Base-by-base conservation (phyloP, 2,797 vertebrate genomes). In the Microtus obscurus region DNA sequence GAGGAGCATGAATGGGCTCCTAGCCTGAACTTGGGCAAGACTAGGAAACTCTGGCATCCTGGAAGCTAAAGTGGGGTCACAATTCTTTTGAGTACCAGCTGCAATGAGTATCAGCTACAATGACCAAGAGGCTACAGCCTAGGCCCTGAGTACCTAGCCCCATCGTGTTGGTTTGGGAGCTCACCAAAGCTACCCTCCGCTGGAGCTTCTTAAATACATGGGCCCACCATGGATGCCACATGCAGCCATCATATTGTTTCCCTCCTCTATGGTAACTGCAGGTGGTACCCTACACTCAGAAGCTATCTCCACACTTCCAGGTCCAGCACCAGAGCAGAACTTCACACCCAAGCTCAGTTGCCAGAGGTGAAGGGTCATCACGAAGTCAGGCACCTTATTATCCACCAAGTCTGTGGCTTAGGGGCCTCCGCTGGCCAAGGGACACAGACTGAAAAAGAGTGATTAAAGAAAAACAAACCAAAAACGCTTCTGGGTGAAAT, bases 401-500 rank as follows among this genome's bases (percentile, higher is more conserved):
- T 71, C 69, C 40, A 45, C 61, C 1, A 43, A 85, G 74, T 21
- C 43, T 45, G 2, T 0, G 56, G 56, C 34, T 7, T n/a, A 23
- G 3, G 5, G 67, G 25, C 13, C n/a, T 27, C n/a, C 48, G 4
- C 14, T 2, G 21, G 4, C 78, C 63, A 61, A 79, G 94, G 63
- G 61, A 88, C 10, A 27, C 9, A 16, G 87, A 80, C 37, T 74
- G 2, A 51, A 37, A 48, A 34, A 78, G 51, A 51, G 3, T 40
- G 19, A 77, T 25, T 16, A 40, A 65, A 95, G 61, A 71, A 87
- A 93, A 74, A 29, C 45, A 88, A 91, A 87, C 34, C 53, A 87
- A 93, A 80, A 12, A 53, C 67, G 76, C 92, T 94, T 95, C 83
- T 82, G 92, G 56, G n/a, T 91, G 80, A 92, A 96, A 71, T 45